phyloP scores from a whole-genome alignment of 2,888 invertebrate species.

The Anagyrus pseudococci region DNA sequence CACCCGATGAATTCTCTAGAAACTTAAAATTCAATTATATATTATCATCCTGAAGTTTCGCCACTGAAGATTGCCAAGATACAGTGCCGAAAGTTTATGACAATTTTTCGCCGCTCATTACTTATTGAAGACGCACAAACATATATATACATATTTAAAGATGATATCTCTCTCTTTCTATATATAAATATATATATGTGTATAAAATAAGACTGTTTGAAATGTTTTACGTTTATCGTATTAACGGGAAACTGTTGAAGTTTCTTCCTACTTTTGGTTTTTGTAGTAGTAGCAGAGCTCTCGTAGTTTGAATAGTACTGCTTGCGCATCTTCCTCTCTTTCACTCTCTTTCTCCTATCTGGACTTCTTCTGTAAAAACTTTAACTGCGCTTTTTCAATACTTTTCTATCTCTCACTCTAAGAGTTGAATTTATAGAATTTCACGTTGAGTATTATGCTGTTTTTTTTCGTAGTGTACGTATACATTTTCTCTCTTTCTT shows the following conservation, averaged over 20 bases:
- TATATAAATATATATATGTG: too few species aligned
- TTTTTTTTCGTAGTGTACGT: too few species aligned
- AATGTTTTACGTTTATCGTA: neutral
- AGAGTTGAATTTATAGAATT: too few species aligned
- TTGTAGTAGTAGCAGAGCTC: constrained; percentile 2
- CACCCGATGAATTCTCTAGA: too few species aligned
- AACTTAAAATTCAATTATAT: too few species aligned
- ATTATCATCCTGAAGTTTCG: neutral
- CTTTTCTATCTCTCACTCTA: too few species aligned
- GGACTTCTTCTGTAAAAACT: neutral
- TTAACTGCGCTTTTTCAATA: constrained; percentile 10
- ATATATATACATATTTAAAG: too few species aligned
- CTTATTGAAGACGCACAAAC: constrained; percentile 9
- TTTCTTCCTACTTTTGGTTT: constrained; percentile 32
- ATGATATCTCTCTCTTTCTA: too few species aligned
- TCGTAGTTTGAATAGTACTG: constrained; percentile 11
- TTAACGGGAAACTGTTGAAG: constrained; percentile 14
- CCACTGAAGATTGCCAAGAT: constrained; percentile 13
- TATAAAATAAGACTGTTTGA: neutral
- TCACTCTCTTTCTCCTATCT: constrained; percentile 1
- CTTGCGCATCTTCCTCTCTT: constrained; percentile 14
- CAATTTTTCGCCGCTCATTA: neutral
- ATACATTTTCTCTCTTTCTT: neutral
- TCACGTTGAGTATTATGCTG: too few species aligned
- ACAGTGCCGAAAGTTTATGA: neutral